Percentiles rank a stretch among this genome's conserved stretches.
phyloP scores from a whole-genome alignment of 2,797 vertebrate genomes.

The Sebastes oblongus region DNA sequence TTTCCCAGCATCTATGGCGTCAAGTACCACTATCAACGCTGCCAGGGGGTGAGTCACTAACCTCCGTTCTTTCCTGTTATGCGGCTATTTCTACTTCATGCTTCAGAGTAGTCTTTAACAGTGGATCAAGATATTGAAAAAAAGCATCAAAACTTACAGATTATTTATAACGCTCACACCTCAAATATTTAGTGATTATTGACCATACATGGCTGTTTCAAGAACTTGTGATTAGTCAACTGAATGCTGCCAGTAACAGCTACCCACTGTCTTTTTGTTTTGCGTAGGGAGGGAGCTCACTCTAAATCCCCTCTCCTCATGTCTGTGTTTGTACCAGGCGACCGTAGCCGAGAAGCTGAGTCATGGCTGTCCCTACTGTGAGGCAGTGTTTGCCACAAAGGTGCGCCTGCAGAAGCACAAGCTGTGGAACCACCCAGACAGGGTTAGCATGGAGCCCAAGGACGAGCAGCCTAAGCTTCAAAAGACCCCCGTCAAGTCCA shows the following conservation, averaged over 20 bases:
- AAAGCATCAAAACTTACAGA: neutral
- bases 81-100: conserved; percentile 33
- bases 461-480: conserved; percentile 82
- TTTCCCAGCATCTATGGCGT: conserved; percentile 98
- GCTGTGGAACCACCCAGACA: conserved; percentile 93
- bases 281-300: conserved; percentile 4
- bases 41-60: conserved; percentile 88
- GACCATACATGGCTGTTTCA: neutral
- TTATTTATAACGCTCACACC: neutral
- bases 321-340: conserved; percentile 70
- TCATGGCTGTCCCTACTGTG: conserved; percentile 91
- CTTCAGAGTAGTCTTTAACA: conserved; percentile 20
- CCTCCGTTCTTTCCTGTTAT: conserved; percentile 57
- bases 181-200: neutral
- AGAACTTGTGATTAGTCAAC: conserved; percentile 14
- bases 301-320: conserved; percentile 35
- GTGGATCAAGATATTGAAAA: neutral
- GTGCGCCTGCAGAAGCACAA: conserved; percentile 96
- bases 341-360: conserved; percentile 89
- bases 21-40: conserved; percentile 98
- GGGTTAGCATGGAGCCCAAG: conserved; percentile 76
- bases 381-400: conserved; percentile 95
- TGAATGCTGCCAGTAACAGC: conserved; percentile 27
- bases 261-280: conserved; percentile 33
- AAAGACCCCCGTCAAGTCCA: conserved; percentile 84